Evolutionary conservation across 2,797 vertebrate species (phyloP), one percentile per base, ranked within the genome.

Genomic region (Mustela erminea): DNA sequence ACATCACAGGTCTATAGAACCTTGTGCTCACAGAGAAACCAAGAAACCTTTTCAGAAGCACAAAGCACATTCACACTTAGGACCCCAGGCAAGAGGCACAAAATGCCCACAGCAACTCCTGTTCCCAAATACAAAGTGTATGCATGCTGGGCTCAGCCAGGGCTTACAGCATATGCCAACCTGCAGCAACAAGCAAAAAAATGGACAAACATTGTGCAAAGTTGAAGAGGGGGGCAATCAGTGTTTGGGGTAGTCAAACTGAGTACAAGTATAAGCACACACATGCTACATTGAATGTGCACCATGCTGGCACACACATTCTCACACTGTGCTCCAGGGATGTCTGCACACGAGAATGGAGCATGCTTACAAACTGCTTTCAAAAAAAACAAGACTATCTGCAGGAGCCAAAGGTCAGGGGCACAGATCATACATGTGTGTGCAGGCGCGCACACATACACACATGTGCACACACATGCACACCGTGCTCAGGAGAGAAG

Each of bases 391-490:
- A 81, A 81, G 86, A 0, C n/a, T 92, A 93, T 96, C 90, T 75
- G 92, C 2, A 0, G 92, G 93, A 98, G 91, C 97, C 96, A 96
- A 0, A 95, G 93, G 90, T 97, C 89, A 97, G 64, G 92, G 95
- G 91, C 70, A 97, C 35, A 27, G 93, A 70, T 86, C 98, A 98
- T 7, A n/a, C 12, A 98, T 98, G 98, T 98, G 98, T 66, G 98
- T 86, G 10, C n/a, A 10, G 14, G 56, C 7, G 0, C 35, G 6
- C 35, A 66, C 60, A 11, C 23, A 52, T 82, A 10, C 68, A 32
- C 56, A 21, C 70, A 43, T 68, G n/a, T 64, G 74, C 74, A 87
- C 72, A 96, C 35, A 75, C 43, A 86, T 70, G 84, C 62, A 87
- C 81, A 38, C 60, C 20, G 64, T 84, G 87, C 87, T 97, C n/a